Base-by-base conservation (phyloP, 2,797 vertebrate genomes). In the Dipus sagitta region DNA sequence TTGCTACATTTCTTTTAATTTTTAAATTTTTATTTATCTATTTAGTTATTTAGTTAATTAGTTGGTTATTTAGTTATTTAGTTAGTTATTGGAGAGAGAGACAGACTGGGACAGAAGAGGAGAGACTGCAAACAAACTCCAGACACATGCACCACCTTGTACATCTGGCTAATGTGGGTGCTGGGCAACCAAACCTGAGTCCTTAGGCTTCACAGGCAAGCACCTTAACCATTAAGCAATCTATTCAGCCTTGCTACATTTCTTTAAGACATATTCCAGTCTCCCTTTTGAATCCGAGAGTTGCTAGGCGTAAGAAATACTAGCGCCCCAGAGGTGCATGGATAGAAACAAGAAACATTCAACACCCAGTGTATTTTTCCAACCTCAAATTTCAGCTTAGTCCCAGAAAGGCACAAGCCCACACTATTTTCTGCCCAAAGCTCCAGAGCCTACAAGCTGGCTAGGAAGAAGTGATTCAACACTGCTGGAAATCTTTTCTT, bases 211-310 rank as follows among this genome's bases (percentile, higher is more conserved):
- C 9, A 9, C 42, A 47, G 3, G 42, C 42, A 9, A 47, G 42
- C 42, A 47, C 42, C 9, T 47, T 47, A 47, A 47, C 42, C 9
- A 9, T 9, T 47, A 47, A 47, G 42, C 42, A 6, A 47, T 47
- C 42, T 47, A 6, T 47, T 9, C 42, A 47, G 9, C 42, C 42
- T 38, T 3, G 18, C 17, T 78, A 30, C 7, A 65, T 60, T 93
- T 82, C 26, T 28, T 58, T 32, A 42, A 79, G 85, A 67, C 62
- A 65, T 68, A 15, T 1, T 76, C 32, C 20, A 30, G 8, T 68
- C n/a, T 93, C 58, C 23, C 14, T 65, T 92, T 84, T 64, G 64
- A 92, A 90, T 23, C 52, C 34, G 32, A 84, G 30, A 86, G 34
- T 78, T 32, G 2, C 38, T 91, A 47, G 68, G 21, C 30, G 28